These are phyloP conservation scores for Crotalus viridis DNA, from an alignment of 2,113 vertebrate genomes.

Conservation along the genomic window DNA sequence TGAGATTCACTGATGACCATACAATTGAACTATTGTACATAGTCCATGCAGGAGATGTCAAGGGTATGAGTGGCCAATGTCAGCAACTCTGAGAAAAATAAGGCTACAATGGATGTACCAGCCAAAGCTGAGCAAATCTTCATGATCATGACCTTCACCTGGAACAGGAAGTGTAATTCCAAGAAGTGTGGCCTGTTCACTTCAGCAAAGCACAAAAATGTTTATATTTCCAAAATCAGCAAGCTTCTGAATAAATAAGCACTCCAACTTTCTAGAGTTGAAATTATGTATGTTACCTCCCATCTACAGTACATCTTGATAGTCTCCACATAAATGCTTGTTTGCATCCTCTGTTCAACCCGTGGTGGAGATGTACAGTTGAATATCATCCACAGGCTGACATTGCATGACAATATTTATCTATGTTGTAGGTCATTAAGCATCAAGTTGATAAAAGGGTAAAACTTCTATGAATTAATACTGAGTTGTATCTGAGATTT, in stretches of 20 bases:
- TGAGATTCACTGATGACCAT: background rate
- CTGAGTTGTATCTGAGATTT: background rate
- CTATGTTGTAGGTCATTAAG: background rate
- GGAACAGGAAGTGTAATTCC: background rate
- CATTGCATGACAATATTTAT: background rate
- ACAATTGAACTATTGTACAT: background rate
- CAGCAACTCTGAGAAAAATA: background rate
- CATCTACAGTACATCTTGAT: background rate
- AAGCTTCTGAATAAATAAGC: background rate
- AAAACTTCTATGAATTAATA: background rate
- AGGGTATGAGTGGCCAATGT: background rate
- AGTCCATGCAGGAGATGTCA: background rate
- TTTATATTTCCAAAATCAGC: background rate
- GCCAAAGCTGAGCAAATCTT: background rate
- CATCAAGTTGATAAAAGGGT: background rate
- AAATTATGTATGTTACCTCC: background rate
- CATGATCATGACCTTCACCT: background rate
- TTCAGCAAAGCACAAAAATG: background rate
- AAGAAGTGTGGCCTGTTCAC: background rate
- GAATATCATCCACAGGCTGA: background rate
- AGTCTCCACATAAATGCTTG: background rate
- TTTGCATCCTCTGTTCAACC: background rate
- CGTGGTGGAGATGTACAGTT: background rate
- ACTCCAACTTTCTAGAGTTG: background rate
- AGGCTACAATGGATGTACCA: background rate